A percentile compares a stretch with the other conserved stretches of the same genome.
phyloP scores from a whole-genome alignment of 2,797 vertebrate species.

The Babyrousa celebensis region DNA sequence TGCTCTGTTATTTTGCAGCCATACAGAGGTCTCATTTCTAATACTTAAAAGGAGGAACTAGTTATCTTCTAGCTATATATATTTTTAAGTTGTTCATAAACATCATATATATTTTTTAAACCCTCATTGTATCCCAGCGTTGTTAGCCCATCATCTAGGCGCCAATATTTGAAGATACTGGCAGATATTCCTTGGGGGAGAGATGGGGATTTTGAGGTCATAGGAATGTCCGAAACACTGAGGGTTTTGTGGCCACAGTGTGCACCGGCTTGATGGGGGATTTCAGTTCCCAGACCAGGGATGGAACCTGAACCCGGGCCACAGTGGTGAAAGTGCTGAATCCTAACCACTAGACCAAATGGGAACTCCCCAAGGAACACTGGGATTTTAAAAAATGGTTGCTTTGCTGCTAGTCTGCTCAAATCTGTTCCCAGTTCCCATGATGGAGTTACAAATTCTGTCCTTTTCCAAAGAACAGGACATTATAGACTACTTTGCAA shows the following conservation, averaged over 20 bases:
- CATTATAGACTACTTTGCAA: background rate
- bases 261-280: no score
- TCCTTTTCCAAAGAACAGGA: constrained; percentile 47
- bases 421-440: background rate
- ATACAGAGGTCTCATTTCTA: background rate
- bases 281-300: no score
- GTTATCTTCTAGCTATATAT: background rate
- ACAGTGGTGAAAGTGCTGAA: no score
- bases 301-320: no score
- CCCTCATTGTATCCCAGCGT: background rate
- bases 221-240: constrained; percentile 6
- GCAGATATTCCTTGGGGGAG: background rate
- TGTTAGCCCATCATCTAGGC: constrained; percentile 1
- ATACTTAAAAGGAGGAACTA: constrained; percentile 56
- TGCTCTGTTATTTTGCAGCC: constrained; percentile 33
- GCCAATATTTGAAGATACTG: constrained; percentile 25
- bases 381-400: background rate
- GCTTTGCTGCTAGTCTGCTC: constrained; percentile 2
- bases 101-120: background rate
- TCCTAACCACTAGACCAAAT: no score
- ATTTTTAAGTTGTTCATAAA: constrained; percentile 37
- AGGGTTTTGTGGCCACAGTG: no score
- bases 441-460: background rate
- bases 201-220: constrained; percentile 36
- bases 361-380: background rate